Percentiles rank a stretch among this genome's conserved stretches.
phyloP scores from a whole-genome alignment of 2,797 vertebrate genomes.

The Dicrostonyx torquatus region DNA sequence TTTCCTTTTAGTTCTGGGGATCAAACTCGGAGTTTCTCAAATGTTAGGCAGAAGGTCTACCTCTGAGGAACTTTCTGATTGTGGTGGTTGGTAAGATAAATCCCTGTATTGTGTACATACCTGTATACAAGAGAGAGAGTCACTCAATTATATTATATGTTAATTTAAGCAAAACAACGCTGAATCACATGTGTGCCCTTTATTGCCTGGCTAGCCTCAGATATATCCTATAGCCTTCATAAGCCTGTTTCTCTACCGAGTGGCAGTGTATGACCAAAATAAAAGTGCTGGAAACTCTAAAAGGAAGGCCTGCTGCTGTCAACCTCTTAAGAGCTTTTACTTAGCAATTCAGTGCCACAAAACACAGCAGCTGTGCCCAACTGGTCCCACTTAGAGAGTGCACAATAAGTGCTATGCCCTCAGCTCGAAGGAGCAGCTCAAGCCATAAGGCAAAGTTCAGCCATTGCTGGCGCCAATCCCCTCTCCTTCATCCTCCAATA shows the following conservation, averaged over 20 bases:
- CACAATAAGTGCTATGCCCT: background rate
- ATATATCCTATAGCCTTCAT: background rate
- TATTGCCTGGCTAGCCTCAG: background rate
- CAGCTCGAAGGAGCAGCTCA: background rate
- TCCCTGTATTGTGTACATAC: background rate
- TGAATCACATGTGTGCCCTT: background rate
- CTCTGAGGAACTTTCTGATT: background rate
- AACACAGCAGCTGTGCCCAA: background rate
- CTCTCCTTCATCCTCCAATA: background rate
- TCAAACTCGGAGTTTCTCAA: background rate
- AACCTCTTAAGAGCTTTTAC: background rate
- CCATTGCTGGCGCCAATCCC: background rate
- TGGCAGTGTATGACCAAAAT: background rate
- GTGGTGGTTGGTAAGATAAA: background rate
- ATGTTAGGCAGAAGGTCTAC: background rate
- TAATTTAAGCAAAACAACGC: conserved; percentile 5
- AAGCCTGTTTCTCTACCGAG: background rate
- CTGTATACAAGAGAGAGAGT: background rate
- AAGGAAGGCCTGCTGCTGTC: background rate
- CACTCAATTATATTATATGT: background rate
- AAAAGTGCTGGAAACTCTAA: background rate
- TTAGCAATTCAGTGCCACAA: background rate
- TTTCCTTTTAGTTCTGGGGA: background rate
- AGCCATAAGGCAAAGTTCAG: background rate
- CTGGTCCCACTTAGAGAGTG: background rate